Base-by-base conservation (phyloP, 2,113 vertebrate species). In the Atlantisia rogersi region DNA sequence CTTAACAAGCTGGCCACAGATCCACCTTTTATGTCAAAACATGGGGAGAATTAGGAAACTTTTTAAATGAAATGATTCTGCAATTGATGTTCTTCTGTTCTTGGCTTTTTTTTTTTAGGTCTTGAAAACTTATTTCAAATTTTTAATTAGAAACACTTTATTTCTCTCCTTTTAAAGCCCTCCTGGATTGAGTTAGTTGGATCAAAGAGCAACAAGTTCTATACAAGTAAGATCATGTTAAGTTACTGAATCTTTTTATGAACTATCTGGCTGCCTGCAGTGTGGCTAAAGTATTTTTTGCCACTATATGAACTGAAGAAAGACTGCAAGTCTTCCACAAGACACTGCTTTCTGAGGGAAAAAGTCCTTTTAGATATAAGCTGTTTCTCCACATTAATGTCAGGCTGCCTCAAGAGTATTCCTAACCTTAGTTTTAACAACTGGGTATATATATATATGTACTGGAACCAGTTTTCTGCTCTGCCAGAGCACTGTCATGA, bases 181-280 rank as follows among this genome's bases (percentile, higher is more conserved):
- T 95, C 92, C 95, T 97, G 96, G 94, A 74, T 3, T 60, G 91
- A 97, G 92, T 97, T 97, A 97, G 86, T 13, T 86, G 75, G 94
- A 96, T 97, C 95, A 97, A 97, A 97, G 82, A 94, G 84, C 78
- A 94, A n/a, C 76, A 88, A 93, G 94, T 92, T 97, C 95, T 94
- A 16, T 53, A 83, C 65, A 90, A 96, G 74, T 71, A 95, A 64
- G 78, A 95, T 92, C 86, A 90, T 85, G 82, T 94, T 88, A 79
- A 95, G 53, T 97, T 94, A 91, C 82, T 88, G 65, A 74, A 64
- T 89, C 78, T 82, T 94, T 94, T 82, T 89, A 60, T 9, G 52
- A 96, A 35, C 53, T 59, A 80, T 94, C 65, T 65, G 87, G 79
- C 86, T 96, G 92, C 92, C 81, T 93, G 60, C 79, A 88, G 50